These are phyloP conservation scores for Drosophila equinoxialis DNA, from an alignment of 1,140 invertebrate species.

Conservation along the genomic window DNA sequence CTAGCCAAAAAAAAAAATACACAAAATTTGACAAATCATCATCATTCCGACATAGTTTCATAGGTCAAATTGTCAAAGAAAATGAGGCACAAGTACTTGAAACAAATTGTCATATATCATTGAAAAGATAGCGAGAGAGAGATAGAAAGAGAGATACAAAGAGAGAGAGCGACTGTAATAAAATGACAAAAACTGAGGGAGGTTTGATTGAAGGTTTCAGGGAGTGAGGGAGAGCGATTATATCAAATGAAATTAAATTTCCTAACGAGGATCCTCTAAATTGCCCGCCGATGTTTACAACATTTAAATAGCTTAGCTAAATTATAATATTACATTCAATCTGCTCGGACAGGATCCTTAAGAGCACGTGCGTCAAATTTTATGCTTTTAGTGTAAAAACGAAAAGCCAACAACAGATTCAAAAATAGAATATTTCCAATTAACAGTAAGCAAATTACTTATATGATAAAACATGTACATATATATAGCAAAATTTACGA, in stretches of 20 bases:
- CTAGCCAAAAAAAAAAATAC: not conserved
- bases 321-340: not conserved
- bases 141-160: not conserved
- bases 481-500: not conserved
- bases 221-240: not conserved
- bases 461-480: conserved; percentile 1
- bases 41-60: no score
- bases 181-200: not conserved
- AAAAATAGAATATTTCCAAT: not conserved
- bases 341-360: not conserved
- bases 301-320: conserved; percentile 1
- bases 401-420: conserved; percentile 4
- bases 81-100: not conserved
- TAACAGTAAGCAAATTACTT: not conserved
- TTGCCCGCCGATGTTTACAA: not conserved
- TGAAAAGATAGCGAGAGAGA: not conserved
- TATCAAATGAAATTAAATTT: not conserved
- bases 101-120: not conserved
- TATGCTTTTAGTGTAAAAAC: conserved; percentile 2
- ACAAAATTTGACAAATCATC: not conserved
- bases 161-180: not conserved
- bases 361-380: conserved; percentile 8
- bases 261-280: not conserved
- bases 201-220: not conserved
- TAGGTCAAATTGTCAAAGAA: no score